Evolutionary conservation across 2,797 vertebrate species (phyloP), one percentile per base, ranked within the genome.

Genomic region (Megaceryle alcyon): DNA sequence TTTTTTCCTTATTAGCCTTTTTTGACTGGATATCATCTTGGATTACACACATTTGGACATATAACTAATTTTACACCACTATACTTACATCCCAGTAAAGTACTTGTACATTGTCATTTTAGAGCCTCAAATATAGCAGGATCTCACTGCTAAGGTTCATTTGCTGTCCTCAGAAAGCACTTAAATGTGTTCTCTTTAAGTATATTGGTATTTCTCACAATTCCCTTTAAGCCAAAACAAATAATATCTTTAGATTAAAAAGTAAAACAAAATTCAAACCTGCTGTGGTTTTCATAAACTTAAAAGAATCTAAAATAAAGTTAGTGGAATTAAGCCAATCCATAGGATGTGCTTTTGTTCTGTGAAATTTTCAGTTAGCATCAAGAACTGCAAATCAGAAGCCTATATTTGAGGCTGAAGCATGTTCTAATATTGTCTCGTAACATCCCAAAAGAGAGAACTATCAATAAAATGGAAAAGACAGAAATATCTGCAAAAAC

Each of bases 171-270:
- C 73, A 85, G 56, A 93, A 93, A 92, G 49, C 65, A 76, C 53
- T 93, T 68, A 82, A 60, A 64, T 46, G 31, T 60, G 17, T 53
- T 95, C 35, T 63, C 44, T 91, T 80, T 33, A 46, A 81, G 37
- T 43, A 16, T 51, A 59, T 33, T 53, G 39, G 61, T 82, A 80
- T 82, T 85, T 60, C 88, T 84, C 46, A 78, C 46, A 29, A 60
- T 75, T 56, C 22, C 10, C 19, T 90, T 57, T 44, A 73, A 72
- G 89, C 66, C 65, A 92, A 96, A 85, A 68, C 26, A 85, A 92
- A 86, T 70, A 86, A 28, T 64, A 37, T 70, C 65, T 92, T 69
- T 86, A 95, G 85, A 92, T 83, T 86, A 53, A 94, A 92, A 91
- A 78, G 33, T 23, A 81, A 94, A 92, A 91, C 68, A 92, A 75